Base-by-base conservation (phyloP, 1,140 invertebrate species). In the Hyphantria cunea region DNA sequence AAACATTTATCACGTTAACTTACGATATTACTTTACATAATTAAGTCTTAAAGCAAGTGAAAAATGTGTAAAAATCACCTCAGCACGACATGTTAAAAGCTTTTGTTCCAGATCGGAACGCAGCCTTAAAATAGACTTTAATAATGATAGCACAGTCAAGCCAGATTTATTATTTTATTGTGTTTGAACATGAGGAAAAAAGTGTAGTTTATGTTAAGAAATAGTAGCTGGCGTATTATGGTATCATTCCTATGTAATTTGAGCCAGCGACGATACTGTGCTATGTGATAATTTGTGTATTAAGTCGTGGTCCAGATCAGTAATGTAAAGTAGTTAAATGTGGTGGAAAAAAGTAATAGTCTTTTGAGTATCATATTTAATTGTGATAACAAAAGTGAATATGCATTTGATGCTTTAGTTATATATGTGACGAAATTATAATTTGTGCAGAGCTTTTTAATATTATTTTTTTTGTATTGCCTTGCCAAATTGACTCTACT, bases 131-230 rank as follows among this genome's bases (percentile, higher is more conserved):
- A 25, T 25, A 25, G 17, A 25, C 17, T 10, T 37, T 32, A 7
- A 11, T 68, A 68, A 68, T 71, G 69, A 41, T 68, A 62, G 63
- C 51, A 67, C 68, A 68, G 68, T 72, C 66, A 66, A 54, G 33
- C 37, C 54, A 49, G 49, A 72, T 68, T 68, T 68, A 72, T 50
- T 17, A 48, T 72, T 64, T 68, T 68, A 66, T 72, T 72, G 70
- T 68, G 44, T 45, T 14, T 52, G 33, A 9, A 56, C 14, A 41
- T 11, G 48, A 9, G 41, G 49, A 37, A 60, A 44, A 56, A 64
- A 56, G 39, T 44, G 41, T 44, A 12, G 12, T 44, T 44, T 44
- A 44, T 39, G 37, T 9, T 39, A 39, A 52, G 41, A 60, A 60
- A 12, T 34, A 12, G 49, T n/a, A 9, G n/a, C 6, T 13, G 37